Conservation (phyloP, 2,888 invertebrate genomes). For the Brachyptera putata region DNA sequence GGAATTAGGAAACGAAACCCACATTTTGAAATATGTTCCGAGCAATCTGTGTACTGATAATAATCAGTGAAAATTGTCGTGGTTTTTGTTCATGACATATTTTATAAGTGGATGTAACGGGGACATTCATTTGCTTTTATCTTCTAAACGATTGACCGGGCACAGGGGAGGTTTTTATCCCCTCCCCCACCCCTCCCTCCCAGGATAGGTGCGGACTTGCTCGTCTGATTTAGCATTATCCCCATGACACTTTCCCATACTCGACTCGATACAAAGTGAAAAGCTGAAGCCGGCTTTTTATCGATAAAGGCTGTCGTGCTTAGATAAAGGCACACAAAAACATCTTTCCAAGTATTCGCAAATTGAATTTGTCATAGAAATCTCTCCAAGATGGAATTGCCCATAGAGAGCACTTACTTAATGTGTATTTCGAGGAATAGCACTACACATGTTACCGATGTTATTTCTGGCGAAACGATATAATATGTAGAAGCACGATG, state of each 20-base stretch:
- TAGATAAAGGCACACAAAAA: conserved; percentile 2
- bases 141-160: conserved; percentile 20
- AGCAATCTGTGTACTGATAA: conserved; percentile 5
- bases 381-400: conserved; percentile 1
- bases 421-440: conserved; percentile 6
- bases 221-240: conserved; percentile 7
- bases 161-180: conserved; percentile 9
- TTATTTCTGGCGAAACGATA: no score
- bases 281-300: not conserved
- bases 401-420: not conserved
- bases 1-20: no score
- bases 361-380: conserved; percentile 14
- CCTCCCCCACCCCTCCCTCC: not conserved
- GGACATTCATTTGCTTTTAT: conserved; percentile 22
- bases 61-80: not conserved
- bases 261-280: not conserved
- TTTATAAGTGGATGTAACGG: not conserved
- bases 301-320: conserved; percentile 9
- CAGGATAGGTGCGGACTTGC: not conserved
- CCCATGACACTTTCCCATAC: not conserved
- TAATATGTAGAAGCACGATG: no score
- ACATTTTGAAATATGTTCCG: not conserved
- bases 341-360: not conserved
- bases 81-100: conserved; percentile 9
- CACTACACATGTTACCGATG: no score